A percentile compares a stretch with the other conserved stretches of the same genome.
Conservation (phyloP, 2,113 vertebrate genomes). For the Sturnira hondurensis region DNA sequence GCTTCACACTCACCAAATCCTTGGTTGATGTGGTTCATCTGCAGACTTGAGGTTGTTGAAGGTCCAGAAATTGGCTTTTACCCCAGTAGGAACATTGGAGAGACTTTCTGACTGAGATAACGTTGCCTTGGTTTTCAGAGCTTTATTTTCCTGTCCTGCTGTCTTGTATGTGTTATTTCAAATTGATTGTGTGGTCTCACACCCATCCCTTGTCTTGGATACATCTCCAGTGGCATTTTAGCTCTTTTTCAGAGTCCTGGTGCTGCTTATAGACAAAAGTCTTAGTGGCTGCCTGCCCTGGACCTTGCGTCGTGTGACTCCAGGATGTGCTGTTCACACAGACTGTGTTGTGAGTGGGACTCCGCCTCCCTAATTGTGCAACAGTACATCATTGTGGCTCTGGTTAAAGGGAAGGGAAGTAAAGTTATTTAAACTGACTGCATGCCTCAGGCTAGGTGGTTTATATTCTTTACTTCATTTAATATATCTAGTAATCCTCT, state of each 20-base stretch:
- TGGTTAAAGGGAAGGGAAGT: constrained; percentile 14
- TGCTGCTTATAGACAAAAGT: neutral
- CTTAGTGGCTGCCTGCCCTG: neutral
- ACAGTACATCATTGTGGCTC: neutral
- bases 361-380: neutral
- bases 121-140: neutral
- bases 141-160: neutral
- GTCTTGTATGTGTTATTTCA: constrained; percentile 19
- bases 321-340: neutral
- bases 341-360: neutral
- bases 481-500: neutral
- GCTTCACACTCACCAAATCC: neutral
- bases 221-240: neutral
- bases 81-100: neutral
- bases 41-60: neutral
- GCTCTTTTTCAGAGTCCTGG: constrained; percentile 1
- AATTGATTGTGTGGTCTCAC: neutral
- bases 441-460: neutral
- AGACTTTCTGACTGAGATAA: neutral
- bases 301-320: neutral
- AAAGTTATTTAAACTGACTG: constrained; percentile 36
- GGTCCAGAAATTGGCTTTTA: neutral
- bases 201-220: neutral
- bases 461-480: constrained; percentile 37
- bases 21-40: constrained; percentile 23